phyloP scores from a whole-genome alignment of 2,113 vertebrate species.

The Variabilichromis moorii region DNA sequence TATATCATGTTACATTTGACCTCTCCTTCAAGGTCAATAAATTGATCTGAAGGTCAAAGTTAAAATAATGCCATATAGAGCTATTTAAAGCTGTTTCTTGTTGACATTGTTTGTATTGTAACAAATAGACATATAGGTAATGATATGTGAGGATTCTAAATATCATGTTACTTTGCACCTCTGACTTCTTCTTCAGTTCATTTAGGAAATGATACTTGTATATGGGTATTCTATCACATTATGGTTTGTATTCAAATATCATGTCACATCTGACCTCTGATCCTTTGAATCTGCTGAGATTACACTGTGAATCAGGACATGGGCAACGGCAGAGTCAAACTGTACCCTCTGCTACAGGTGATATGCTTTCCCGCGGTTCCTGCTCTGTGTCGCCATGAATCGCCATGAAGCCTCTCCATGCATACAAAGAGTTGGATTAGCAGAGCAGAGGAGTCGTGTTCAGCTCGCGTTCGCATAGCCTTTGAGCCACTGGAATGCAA shows the following conservation, averaged over 20 bases:
- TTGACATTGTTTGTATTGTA: neutral
- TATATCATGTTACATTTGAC: neutral
- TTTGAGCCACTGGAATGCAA: conserved; percentile 7
- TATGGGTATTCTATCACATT: neutral
- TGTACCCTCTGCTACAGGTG: neutral
- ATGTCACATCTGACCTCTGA: neutral
- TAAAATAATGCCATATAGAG: neutral
- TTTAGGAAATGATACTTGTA: neutral
- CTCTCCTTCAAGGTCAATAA: neutral
- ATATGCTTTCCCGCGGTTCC: conserved; percentile 9
- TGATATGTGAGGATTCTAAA: neutral
- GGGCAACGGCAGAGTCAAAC: neutral
- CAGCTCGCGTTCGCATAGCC: conserved; percentile 47
- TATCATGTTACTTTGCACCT: neutral
- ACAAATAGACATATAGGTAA: neutral
- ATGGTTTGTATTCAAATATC: neutral
- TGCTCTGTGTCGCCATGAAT: conserved; percentile 15
- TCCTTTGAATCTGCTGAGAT: neutral
- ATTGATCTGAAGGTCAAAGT: neutral
- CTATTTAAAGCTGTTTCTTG: neutral
- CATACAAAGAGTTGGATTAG: conserved; percentile 46
- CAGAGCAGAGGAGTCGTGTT: conserved; percentile 28
- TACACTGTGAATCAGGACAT: neutral
- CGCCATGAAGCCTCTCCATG: neutral
- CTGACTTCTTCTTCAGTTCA: neutral